phyloP scores from a whole-genome alignment of 2,888 invertebrate genomes.

The Eucera pruinosa region DNA sequence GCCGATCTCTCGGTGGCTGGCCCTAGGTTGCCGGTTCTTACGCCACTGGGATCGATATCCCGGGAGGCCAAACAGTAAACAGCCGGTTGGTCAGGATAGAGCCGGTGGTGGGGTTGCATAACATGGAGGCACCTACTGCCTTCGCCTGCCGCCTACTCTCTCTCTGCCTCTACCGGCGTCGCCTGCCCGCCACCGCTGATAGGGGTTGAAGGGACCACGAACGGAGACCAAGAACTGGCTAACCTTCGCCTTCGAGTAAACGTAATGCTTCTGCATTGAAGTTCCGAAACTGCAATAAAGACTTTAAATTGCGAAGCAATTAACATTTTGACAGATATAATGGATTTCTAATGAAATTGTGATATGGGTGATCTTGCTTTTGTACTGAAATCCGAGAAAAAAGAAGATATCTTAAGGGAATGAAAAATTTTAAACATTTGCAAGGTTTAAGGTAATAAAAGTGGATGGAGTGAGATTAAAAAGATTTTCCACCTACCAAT shows the following conservation, averaged over 20 bases:
- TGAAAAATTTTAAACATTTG: too few relatives aligned
- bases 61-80: constrained; percentile 84
- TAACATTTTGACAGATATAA: too few relatives aligned
- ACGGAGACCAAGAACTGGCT: constrained; percentile 53
- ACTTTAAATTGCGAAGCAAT: too few relatives aligned
- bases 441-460: too few relatives aligned
- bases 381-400: too few relatives aligned
- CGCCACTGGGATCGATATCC: constrained; percentile 84
- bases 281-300: constrained; percentile 17
- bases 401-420: too few relatives aligned
- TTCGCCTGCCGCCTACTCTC: constrained; percentile 57
- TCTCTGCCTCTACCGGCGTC: constrained; percentile 38
- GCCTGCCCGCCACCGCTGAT: constrained; percentile 50
- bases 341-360: too few relatives aligned
- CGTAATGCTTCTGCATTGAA: constrained; percentile 57
- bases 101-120: constrained; percentile 75
- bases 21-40: constrained; percentile 79
- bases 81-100: constrained; percentile 84
- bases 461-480: too few relatives aligned
- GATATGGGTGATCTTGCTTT: too few relatives aligned
- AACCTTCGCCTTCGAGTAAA: constrained; percentile 52
- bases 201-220: constrained; percentile 63
- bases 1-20: constrained; percentile 64
- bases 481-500: too few relatives aligned
- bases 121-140: constrained; percentile 73